phyloP scores from a whole-genome alignment of 1,140 invertebrate genomes.

The Sitobion miscanthi region DNA sequence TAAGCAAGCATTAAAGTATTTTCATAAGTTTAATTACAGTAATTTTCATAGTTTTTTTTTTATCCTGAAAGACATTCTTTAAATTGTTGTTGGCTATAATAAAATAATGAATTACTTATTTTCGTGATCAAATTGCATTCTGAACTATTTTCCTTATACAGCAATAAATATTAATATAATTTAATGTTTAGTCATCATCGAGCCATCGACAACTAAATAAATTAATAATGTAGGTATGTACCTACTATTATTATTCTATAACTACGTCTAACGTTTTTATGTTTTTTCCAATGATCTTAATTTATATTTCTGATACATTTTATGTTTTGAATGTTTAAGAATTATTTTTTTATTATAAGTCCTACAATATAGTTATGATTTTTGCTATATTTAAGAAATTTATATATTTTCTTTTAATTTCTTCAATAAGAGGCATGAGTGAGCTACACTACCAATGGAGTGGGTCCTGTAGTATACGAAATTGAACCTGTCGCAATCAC shows the following conservation, averaged over 20 bases:
- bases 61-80: background rate
- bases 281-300: background rate
- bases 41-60: background rate
- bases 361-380: no score
- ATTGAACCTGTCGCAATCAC: background rate
- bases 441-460: background rate
- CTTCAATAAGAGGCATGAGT: background rate
- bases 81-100: background rate
- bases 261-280: no score
- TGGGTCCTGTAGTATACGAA: no score
- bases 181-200: conserved; percentile 28
- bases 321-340: background rate
- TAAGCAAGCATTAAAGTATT: background rate
- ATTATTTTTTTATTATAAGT: no score
- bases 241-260: background rate
- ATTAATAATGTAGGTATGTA: background rate
- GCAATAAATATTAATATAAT: background rate
- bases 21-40: background rate
- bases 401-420: background rate
- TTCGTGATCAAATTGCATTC: background rate
- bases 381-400: no score
- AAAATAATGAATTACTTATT: background rate
- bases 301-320: no score
- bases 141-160: background rate
- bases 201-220: background rate